Base-by-base conservation (phyloP, 1,140 invertebrate species). In the Archegozetes longisetosus region DNA sequence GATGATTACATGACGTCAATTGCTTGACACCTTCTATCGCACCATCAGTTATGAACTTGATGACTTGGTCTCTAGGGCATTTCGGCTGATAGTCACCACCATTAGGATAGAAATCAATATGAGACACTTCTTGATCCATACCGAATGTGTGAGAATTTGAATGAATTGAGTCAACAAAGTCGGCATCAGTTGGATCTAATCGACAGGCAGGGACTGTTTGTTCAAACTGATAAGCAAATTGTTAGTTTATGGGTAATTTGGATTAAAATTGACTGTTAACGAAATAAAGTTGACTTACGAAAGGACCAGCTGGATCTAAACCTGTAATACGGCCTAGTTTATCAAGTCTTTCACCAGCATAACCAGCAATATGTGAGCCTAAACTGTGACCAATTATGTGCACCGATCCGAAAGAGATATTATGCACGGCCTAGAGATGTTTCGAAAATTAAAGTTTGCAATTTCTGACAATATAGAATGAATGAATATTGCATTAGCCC, bases 121-220 rank as follows among this genome's bases (percentile, higher is more conserved):
- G 77, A 56, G 76, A 81, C 47, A 66, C 57, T 2, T 63, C 32
- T 1, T 61, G 14, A 14, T 14, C n/a, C 54, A 46, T 62, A 27
- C 50, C 50, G 22, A 52, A 28, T 6, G 4, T 14, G 32, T 17
- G 32, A n/a, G 6, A 6, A 28, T 71, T 64, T 17, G 78, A 79
- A 69, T 96, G 91, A 51, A 95, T 92, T 0, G 93, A 87, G 70
- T 95, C 92, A 0, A 96, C 91, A 70, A 93, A 94, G 46, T 81
- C 77, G 0, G 91, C 91, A 72, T 94, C 90, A 0, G 75, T 79
- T 51, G 82, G 79, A 68, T 92, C 88, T 49, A 93, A 72, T 1
- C 88, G 76, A 9, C 14, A 24, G 14, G 22, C 14, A 9, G 20
- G 20, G n/a, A 28, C 14, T 6, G 20, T 28, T 28, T 52, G n/a